phyloP scores from a whole-genome alignment of 1,140 invertebrate species.

The Andrena cerasifolii region DNA sequence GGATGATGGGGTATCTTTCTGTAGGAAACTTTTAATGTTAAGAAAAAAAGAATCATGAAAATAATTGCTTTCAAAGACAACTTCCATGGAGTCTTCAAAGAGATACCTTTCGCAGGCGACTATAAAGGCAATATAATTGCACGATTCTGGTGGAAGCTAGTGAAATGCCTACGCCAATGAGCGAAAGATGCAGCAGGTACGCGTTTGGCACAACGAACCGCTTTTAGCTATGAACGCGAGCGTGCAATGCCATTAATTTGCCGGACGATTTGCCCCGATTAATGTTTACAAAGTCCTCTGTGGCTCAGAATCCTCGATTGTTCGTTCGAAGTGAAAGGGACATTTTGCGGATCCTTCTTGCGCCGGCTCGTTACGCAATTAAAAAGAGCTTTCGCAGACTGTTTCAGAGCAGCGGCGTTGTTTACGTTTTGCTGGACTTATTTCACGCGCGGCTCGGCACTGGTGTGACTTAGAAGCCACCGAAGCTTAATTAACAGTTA shows the following conservation, averaged over 20 bases:
- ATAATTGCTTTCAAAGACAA: too few relatives aligned
- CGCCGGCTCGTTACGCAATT: slow-evolving; percentile 29
- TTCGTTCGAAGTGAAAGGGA: neutral
- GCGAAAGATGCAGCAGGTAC: slow-evolving; percentile 17
- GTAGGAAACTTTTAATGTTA: too few relatives aligned
- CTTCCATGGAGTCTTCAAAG: too few relatives aligned
- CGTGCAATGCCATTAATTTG: slow-evolving; percentile 54
- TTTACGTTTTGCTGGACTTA: slow-evolving; percentile 22
- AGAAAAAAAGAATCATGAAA: too few relatives aligned
- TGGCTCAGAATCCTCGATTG: slow-evolving; percentile 27
- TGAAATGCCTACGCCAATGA: slow-evolving; percentile 16
- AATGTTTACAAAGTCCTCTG: slow-evolving; percentile 40
- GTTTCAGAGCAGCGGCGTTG: slow-evolving; percentile 17
- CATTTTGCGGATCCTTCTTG: slow-evolving; percentile 14
- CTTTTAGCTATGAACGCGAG: slow-evolving; percentile 24
- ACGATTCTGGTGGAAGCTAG: neutral
- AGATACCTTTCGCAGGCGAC: too few relatives aligned
- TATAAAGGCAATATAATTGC: too few relatives aligned
- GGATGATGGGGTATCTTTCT: too few relatives aligned
- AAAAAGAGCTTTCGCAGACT: slow-evolving; percentile 18
- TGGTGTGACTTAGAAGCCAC: neutral
- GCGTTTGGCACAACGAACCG: slow-evolving; percentile 15
- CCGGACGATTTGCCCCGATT: slow-evolving; percentile 64
- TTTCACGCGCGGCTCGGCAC: neutral
- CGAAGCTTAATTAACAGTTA: neutral